Base-by-base conservation (phyloP, 2,888 invertebrate species). In the Perizoma affinitatum region DNA sequence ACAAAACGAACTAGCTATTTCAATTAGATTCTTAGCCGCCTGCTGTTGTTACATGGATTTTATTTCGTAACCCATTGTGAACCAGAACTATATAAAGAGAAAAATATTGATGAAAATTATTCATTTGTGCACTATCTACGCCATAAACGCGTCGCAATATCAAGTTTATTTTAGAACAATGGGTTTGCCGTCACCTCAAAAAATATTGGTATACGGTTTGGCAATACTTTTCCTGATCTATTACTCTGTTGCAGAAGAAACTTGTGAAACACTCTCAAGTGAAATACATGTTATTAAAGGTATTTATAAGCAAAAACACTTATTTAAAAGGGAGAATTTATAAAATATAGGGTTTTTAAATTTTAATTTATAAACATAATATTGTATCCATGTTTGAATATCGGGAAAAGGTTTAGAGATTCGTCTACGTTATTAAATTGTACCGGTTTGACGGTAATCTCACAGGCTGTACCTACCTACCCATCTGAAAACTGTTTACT, bases 281-380 rank as follows among this genome's bases (percentile, higher is more conserved):
- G 97, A 97, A 86, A 95, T 98, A 76, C 97, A 97, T 82, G 93
- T 98, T 65, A 96, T 96, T 51, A 98, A 98, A 94, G 96, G 96
- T 96, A 88, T 7, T 5, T 10, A 5, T 36, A 22, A 42, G 5
- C 10, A 5, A 40, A 42, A 4, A 35, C n/a, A 49, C 34, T 36
- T 42, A 9, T 5, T 6, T 0, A 43, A 43, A 43, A 22, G 22
- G 22, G 22, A 22, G 1, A 22, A 22, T 22, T 22, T n/a, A n/a
- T n/a, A n/a, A n/a, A n/a, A n/a, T n/a, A n/a, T n/a, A n/a, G n/a
- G n/a, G n/a, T n/a, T n/a, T n/a, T n/a, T n/a, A n/a, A n/a, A n/a
- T n/a, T n/a, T n/a, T n/a, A n/a, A n/a, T n/a, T n/a, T n/a, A n/a
- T n/a, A n/a, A n/a, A n/a, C n/a, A n/a, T n/a, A n/a, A n/a, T n/a